Percentiles rank a stretch among this genome's conserved stretches.
Evolutionary conservation across 1,140 invertebrate genomes (phyloP).

Genomic region (Pygmarrhopalites habei): DNA sequence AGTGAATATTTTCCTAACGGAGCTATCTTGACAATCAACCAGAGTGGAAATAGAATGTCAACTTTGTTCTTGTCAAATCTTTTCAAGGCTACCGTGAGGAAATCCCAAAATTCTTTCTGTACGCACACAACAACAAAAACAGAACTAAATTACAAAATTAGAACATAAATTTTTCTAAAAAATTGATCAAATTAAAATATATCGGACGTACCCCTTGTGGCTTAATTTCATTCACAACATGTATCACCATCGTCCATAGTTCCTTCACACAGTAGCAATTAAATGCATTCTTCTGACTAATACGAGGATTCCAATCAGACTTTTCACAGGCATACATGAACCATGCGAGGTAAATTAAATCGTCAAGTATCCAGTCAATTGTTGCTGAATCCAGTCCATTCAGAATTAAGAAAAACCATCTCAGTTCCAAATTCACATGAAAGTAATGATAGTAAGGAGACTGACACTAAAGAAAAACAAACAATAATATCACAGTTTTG

Average conservation of each 20-base stretch:
- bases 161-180: background rate
- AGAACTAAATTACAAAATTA: too few species aligned
- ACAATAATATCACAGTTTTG: background rate
- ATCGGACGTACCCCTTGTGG: background rate
- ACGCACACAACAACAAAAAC: too few species aligned
- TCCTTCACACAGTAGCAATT: conserved; percentile 11
- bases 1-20: background rate
- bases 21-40: background rate
- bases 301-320: background rate
- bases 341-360: background rate
- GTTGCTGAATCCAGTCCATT: background rate
- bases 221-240: conserved; percentile 1
- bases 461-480: background rate
- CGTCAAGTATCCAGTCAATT: background rate
- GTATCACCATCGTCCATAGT: conserved; percentile 1
- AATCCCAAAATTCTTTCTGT: conserved; percentile 9
- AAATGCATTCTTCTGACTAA: background rate
- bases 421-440: background rate
- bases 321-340: background rate
- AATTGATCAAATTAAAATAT: background rate
- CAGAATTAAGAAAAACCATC: conserved; percentile 5
- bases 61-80: background rate
- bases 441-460: conserved; percentile 1
- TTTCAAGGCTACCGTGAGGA: background rate
- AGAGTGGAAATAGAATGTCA: background rate